Conservation (phyloP, 2,113 vertebrate species). For the Galbula dea region DNA sequence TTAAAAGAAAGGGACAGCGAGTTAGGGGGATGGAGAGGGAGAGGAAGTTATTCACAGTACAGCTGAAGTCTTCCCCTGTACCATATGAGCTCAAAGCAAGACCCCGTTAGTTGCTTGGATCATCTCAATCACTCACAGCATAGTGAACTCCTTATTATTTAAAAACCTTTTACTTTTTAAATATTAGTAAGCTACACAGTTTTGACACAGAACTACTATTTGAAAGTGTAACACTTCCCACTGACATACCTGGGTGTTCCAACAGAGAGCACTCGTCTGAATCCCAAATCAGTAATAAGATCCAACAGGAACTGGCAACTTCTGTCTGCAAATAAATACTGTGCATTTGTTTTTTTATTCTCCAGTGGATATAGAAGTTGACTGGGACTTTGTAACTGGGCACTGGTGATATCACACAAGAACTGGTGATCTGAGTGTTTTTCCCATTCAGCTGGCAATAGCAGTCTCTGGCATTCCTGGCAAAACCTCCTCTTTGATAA, state of each 20-base stretch:
- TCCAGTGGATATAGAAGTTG: slow-evolving; percentile 82
- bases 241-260: slow-evolving; percentile 87
- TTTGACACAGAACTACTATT: neutral
- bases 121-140: neutral
- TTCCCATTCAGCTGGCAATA: slow-evolving; percentile 75
- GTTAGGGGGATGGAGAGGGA: too few species aligned
- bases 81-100: neutral
- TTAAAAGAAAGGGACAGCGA: neutral
- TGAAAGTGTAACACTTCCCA: neutral
- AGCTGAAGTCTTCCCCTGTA: neutral
- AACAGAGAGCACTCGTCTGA: slow-evolving; percentile 85
- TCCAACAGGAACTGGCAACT: slow-evolving; percentile 86
- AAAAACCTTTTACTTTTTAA: neutral
- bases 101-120: neutral
- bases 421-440: slow-evolving; percentile 73
- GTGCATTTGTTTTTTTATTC: slow-evolving; percentile 94
- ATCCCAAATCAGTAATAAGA: slow-evolving; percentile 78
- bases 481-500: slow-evolving; percentile 84
- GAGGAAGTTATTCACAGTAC: neutral
- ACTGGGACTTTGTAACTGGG: slow-evolving; percentile 82
- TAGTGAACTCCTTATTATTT: neutral
- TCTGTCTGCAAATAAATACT: slow-evolving; percentile 91
- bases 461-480: slow-evolving; percentile 82
- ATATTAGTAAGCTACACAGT: neutral
- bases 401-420: slow-evolving; percentile 62